Base-by-base conservation (phyloP, 2,113 vertebrate species). In the Myotis brandtii region DNA sequence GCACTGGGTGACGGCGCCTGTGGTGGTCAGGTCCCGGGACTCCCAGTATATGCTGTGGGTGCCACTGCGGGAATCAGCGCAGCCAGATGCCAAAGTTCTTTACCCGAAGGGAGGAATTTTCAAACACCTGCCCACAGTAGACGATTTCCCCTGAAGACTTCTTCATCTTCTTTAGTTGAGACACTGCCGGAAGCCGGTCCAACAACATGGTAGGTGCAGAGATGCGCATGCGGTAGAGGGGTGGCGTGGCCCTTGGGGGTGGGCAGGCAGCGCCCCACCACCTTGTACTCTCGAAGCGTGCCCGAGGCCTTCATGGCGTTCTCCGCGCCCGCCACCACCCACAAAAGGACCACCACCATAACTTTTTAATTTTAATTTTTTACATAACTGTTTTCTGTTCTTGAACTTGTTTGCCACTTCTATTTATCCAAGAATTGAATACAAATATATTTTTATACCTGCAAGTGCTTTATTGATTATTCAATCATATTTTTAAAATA, bases 21-120 rank as follows among this genome's bases (percentile, higher is more conserved):
- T 99, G 0, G 99, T 99, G 97, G 99, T 99, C 98, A 99, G 96
- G 97, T 99, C 99, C 54, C 99, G 97, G 98, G 99, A 99, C 98
- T 99, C 99, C 67, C 99, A 98, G 99, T 99, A 99, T 99, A 99
- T 99, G 98, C 99, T 99, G 98, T 99, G 99, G 64, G 99, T 99
- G 67, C 99, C 99, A 0, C 99, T 99, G 20, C 99, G 99, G 52
- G 99, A 99, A 98, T 99, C 99, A 99, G 82, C 99, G 99, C 97
- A 99, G 98, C 99, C 99, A 99, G 98, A 99, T 99, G 4, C 99
- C 99, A 1, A 99, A 99, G 97, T 99, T 99, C 97, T 99, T 99
- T 97, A 99, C 99, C 54, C 99, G 99, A 97, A 99, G 98, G 0
- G 99, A 99, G 1, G 99, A 98, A 91, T 99, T 99, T 98, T 99